A percentile compares a stretch with the other conserved stretches of the same genome.
These are phyloP conservation scores for Schizotus pectinicornis DNA, from an alignment of 2,888 invertebrate genomes.

Conservation along the genomic window DNA sequence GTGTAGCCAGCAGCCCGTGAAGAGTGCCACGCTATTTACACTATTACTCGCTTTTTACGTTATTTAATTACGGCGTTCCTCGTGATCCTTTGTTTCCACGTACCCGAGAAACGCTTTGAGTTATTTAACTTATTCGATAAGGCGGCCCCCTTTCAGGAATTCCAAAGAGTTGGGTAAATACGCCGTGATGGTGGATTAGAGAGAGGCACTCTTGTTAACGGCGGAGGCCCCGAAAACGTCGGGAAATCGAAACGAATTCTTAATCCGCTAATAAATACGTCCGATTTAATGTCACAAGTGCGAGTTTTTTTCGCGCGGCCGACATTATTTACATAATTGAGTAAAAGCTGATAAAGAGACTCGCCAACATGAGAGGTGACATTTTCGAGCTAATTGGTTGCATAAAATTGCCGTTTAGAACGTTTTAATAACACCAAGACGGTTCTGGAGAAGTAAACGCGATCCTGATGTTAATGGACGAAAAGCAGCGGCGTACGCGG, in stretches of 20 bases:
- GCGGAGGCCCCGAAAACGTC: no score
- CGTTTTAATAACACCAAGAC: not conserved
- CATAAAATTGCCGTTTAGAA: slow-evolving; percentile 5
- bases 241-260: no score
- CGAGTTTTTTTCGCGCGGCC: not conserved
- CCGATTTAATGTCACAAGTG: not conserved
- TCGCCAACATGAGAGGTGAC: not conserved
- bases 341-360: not conserved
- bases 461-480: no score
- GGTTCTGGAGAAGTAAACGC: no score
- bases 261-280: not conserved
- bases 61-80: slow-evolving; percentile 50
- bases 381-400: slow-evolving; percentile 3
- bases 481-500: no score
- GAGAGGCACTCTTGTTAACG: not conserved
- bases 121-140: slow-evolving; percentile 25
- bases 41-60: slow-evolving; percentile 53
- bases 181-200: slow-evolving; percentile 10
- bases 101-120: slow-evolving; percentile 1
- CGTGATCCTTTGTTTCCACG: slow-evolving; percentile 39
- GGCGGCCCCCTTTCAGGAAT: slow-evolving; percentile 21
- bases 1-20: slow-evolving; percentile 52
- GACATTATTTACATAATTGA: slow-evolving; percentile 9
- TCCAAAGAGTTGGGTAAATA: slow-evolving; percentile 22
- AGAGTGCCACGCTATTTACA: slow-evolving; percentile 55